Evolutionary conservation across 2,797 vertebrate species (phyloP), one percentile per base, ranked within the genome.

Genomic region (Astyanax mexicanus): DNA sequence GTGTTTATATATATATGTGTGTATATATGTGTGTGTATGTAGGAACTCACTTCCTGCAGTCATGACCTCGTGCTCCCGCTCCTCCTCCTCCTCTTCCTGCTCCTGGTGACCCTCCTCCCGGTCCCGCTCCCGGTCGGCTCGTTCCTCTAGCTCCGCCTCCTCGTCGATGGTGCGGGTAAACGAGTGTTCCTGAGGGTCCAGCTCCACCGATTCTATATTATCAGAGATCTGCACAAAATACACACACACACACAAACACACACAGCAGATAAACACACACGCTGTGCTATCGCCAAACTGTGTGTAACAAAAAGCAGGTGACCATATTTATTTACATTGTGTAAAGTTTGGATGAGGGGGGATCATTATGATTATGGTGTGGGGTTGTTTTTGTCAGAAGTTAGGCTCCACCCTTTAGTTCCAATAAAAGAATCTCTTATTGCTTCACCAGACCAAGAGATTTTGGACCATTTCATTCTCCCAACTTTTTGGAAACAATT

Each of bases 121-220:
- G 72, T 99, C 97, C 67, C 96, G 83, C 78, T 99, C 97, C 0
- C 97, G 89, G 84, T 98, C 95, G 0, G 95, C 95, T 80, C 96
- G 91, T 80, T 99, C 98, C 67, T 99, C 98, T 75, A 98, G 92
- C 89, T 99, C 97, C 0, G 96, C 97, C 91, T 98, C 97, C 84
- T 99, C 98, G 38, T 99, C 98, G 68, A 99, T 99, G 77, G 98
- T 99, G 52, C 96, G 95, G 2, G 97, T 97, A 84, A 99, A 98
- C 0, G 96, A 93, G 86, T 95, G 94, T 45, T 99, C 97, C 85
- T 97, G 97, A 67, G 95, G 90, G 84, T 97, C 96, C 84, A 93
- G 84, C 86, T 99, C 97, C 84, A 95, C 88, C 54, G 96, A 95
- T 71, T 98, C 97, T 83, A 95, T 95, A 69, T 98, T 98, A 85